Base-by-base conservation (phyloP, 2,888 invertebrate genomes). In the Agriopis leucophaearia region DNA sequence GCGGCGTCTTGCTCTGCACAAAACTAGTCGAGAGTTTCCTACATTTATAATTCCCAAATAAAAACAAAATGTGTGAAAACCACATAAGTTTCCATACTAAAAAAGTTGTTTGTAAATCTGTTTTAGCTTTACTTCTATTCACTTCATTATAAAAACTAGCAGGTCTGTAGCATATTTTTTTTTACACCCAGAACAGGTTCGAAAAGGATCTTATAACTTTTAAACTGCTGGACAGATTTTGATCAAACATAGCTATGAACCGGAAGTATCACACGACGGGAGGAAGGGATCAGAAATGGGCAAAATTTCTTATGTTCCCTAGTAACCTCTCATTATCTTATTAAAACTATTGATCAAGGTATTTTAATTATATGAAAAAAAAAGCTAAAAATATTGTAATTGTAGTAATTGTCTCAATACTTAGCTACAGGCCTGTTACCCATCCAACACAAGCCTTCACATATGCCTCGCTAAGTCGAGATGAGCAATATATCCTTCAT, bases 371-470 rank as follows among this genome's bases (percentile, higher is more conserved):
- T n/a, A 13, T n/a, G 7, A 12, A 44, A 42, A 44, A 42, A 42
- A 44, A 10, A 0, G 6, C 1, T 44, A 6, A 44, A 42, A 44
- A 44, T 44, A 44, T 12, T 44, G 12, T 10, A 44, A n/a, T 44
- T 13, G 2, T 44, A 44, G 8, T 27, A 27, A 44, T n/a, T 13
- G 3, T 44, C 6, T 5, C 27, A 27, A 27, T 27, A 13, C 44
- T 44, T n/a, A 51, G 51, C 51, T 51, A 51, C 51, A 51, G 51
- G 51, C 35, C 35, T 51, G 51, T n/a, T 36, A n/a, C 8, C 51
- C 50, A 50, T 50, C 18, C 35, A n/a, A 51, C 8, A 27, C 27
- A 12, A 48, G 18, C 15, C 45, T 45, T n/a, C 8, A 48, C 27
- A 27, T 27, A 12, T 48, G 48, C 27, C 48, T 12, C 27, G 2